Percentiles rank a stretch among this genome's conserved stretches.
Conservation (phyloP, 1,140 invertebrate genomes). For the Bombus confusus region DNA sequence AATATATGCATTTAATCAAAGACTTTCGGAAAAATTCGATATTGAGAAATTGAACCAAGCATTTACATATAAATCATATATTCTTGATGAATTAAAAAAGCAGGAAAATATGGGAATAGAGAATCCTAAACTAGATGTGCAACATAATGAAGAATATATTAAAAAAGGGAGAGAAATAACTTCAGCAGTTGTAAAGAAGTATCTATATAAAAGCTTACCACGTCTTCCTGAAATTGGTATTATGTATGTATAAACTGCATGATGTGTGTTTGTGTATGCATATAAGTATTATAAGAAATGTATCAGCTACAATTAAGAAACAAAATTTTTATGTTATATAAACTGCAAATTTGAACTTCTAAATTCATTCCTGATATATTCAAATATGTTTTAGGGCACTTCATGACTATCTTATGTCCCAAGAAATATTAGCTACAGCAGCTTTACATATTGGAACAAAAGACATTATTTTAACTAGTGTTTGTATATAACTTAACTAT, state of each 20-base stretch:
- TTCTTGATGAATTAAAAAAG: slow-evolving; percentile 87
- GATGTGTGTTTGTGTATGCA: background rate
- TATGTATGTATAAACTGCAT: slow-evolving; percentile 75
- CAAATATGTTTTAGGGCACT: slow-evolving; percentile 82
- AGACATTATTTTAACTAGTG: slow-evolving; percentile 90
- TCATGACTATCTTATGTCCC: slow-evolving; percentile 86
- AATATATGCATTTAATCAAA: slow-evolving; percentile 92
- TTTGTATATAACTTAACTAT: slow-evolving; percentile 81
- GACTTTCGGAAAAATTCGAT: slow-evolving; percentile 93
- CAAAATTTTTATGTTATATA: background rate
- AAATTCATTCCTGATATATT: background rate
- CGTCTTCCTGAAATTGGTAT: slow-evolving; percentile 88
- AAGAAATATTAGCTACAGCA: slow-evolving; percentile 87
- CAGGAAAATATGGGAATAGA: slow-evolving; percentile 87
- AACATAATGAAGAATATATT: slow-evolving; percentile 88
- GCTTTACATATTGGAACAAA: slow-evolving; percentile 89
- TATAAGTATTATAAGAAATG: background rate
- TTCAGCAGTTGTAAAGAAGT: slow-evolving; percentile 83
- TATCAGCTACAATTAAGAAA: background rate
- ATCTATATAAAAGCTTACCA: slow-evolving; percentile 86
- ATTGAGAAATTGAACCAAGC: slow-evolving; percentile 87
- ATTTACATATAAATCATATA: slow-evolving; percentile 91
- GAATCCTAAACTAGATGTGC: slow-evolving; percentile 83
- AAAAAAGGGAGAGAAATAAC: slow-evolving; percentile 86
- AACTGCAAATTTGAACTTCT: background rate